These are phyloP conservation scores for Pocillopora damicornis DNA, from an alignment of 64 coral and sea anemone species.

Conservation along the genomic window DNA sequence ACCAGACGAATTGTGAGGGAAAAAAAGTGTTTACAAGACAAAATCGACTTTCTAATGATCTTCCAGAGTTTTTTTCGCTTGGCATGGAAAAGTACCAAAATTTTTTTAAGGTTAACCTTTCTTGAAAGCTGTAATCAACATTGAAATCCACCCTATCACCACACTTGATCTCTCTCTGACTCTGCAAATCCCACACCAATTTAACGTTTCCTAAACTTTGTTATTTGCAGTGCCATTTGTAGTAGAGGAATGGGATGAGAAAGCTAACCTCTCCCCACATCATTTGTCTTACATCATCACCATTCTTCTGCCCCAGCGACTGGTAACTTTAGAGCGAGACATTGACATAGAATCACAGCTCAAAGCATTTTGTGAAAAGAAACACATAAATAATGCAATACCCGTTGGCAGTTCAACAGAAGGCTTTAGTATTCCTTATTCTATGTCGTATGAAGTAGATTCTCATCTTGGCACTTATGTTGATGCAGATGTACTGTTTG, in stretches of 20 bases:
- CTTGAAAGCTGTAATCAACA: background rate
- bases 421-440: slow-evolving; percentile 49
- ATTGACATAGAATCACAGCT: slow-evolving; percentile 49
- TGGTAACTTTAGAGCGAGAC: slow-evolving; percentile 47
- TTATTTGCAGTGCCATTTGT: slow-evolving; percentile 56
- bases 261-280: slow-evolving; percentile 43
- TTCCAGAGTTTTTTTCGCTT: background rate
- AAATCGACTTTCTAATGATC: slow-evolving; percentile 11
- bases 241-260: slow-evolving; percentile 46
- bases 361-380: slow-evolving; percentile 52
- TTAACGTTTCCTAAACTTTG: background rate
- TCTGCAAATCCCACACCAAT: background rate
- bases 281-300: slow-evolving; percentile 47
- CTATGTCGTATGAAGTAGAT: slow-evolving; percentile 37
- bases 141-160: background rate
- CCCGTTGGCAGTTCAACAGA: slow-evolving; percentile 50
- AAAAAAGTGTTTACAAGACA: background rate
- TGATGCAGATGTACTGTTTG: slow-evolving; percentile 52
- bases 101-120: background rate
- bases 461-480: slow-evolving; percentile 14
- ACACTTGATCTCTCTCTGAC: background rate
- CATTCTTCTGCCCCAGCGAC: slow-evolving; percentile 44
- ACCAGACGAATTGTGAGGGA: background rate
- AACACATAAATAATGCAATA: slow-evolving; percentile 41
- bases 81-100: background rate